Evolutionary conservation across 2,888 invertebrate genomes (phyloP).

Genomic region (Imbricaverruca yamaguchii): DNA sequence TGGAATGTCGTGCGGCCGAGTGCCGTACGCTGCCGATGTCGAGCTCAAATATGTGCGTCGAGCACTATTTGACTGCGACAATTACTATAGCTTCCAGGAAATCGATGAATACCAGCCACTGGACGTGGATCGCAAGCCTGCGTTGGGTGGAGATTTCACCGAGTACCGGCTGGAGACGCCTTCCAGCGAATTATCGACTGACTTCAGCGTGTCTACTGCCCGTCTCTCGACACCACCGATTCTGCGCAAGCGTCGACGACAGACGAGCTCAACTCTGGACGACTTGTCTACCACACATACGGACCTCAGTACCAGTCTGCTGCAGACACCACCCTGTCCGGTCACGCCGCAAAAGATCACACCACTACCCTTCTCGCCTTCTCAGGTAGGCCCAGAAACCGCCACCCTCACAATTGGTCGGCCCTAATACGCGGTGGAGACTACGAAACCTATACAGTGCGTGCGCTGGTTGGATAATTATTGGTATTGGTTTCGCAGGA

Average conservation of each 20-base stretch:
- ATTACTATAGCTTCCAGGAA: background rate
- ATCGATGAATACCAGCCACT: background rate
- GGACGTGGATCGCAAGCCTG: background rate
- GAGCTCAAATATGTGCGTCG: background rate
- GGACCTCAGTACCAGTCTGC: slow-evolving; percentile 16
- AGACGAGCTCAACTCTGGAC: background rate
- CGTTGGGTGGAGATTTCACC: background rate
- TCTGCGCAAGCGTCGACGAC: slow-evolving; percentile 30
- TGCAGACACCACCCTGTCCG: slow-evolving; percentile 15
- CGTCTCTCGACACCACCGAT: slow-evolving; percentile 33
- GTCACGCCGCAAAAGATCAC: slow-evolving; percentile 21
- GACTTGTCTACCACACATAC: background rate
- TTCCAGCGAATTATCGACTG: background rate
- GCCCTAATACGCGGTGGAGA: too few relatives aligned
- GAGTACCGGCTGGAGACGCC: slow-evolving; percentile 15
- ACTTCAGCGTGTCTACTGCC: background rate
- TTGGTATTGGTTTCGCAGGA: too few relatives aligned
- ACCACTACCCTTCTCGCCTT: slow-evolving; percentile 13
- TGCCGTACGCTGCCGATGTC: too few relatives aligned
- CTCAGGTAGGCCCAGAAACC: background rate
- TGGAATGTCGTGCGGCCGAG: too few relatives aligned
- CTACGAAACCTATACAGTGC: too few relatives aligned
- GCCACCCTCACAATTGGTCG: too few relatives aligned
- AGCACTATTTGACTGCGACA: background rate
- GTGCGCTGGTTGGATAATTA: too few relatives aligned